Base-by-base conservation (phyloP, 2,888 invertebrate species). In the Helicoverpa assulta region DNA sequence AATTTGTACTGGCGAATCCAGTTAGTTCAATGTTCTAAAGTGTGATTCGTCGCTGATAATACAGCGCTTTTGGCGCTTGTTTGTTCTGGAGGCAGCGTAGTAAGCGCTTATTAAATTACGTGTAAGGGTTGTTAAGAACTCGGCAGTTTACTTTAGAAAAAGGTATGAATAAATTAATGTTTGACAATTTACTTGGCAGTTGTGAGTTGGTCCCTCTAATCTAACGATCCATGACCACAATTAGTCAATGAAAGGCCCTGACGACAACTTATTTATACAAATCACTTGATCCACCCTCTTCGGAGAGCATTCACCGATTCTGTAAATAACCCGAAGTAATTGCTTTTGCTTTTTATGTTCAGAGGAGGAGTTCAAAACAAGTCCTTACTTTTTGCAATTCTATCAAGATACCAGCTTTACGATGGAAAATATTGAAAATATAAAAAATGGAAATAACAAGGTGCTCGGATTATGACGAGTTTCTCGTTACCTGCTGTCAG, bases 401-500 rank as follows among this genome's bases (percentile, higher is more conserved):
- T 63, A 63, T 71, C 59, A 72, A 52, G 16, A 10, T 19, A 43
- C 33, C 4, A 43, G 58, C 40, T 59, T 59, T 59, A 67, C 62
- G 29, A 29, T 18, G 55, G 16, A 47, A 63, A 53, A 33, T 67
- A 47, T 72, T 2, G 21, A 7, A 66, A 72, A 33, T 37, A 37
- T 37, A 37, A 67, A 55, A 50, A 47, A 52, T 16, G 43, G 60
- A 67, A 62, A 76, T 79, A 80, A 80, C 80, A 76, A 77, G 77
- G 71, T 76, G 33, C 71, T 77, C 72, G 18, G 57, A 76, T 63
- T 63, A 57, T 61, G 60, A 76, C 61, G 51, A 70, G 77, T 50
- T 76, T 58, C 71, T 77, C 55, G 71, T 80, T 77, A 77, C 80
- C 67, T 80, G 55, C 77, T 61, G 50, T 76, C 77, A 64, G 50